Conservation (phyloP, 2,113 vertebrate genomes). For the Geococcyx californianus region DNA sequence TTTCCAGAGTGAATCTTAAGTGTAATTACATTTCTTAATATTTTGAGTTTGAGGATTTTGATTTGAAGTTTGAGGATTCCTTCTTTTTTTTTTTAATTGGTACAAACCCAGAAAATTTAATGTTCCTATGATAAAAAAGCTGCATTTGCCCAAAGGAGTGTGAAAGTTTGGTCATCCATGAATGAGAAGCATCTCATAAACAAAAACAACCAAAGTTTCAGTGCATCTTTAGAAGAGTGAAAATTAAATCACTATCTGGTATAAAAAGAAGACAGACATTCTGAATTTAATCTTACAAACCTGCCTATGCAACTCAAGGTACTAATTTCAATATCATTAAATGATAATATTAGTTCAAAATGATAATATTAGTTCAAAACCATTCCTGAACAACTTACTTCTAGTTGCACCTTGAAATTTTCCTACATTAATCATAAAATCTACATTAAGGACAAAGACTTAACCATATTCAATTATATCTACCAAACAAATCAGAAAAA, state of each 20-base stretch:
- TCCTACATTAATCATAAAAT: background rate
- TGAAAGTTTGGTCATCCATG: accelerated
- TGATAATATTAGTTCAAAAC: background rate
- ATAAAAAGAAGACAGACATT: background rate
- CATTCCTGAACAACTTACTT: background rate
- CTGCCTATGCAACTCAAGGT: background rate
- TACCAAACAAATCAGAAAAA: background rate
- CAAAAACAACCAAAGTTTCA: accelerated
- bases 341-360: background rate
- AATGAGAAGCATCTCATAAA: background rate
- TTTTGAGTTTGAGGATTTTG: background rate
- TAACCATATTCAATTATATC: background rate
- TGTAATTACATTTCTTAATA: background rate
- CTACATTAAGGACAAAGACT: background rate
- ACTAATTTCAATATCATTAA: background rate
- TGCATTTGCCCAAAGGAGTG: background rate
- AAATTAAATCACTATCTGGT: background rate
- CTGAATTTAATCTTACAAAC: background rate
- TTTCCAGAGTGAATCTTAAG: background rate
- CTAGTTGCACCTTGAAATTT: background rate
- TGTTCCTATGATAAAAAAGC: background rate
- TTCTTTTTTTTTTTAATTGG: background rate
- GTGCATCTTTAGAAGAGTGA: background rate
- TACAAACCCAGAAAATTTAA: background rate
- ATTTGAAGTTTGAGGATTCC: background rate